Conservation (phyloP, 2,888 invertebrate genomes). For the Lordiphosa andalusiaca region DNA sequence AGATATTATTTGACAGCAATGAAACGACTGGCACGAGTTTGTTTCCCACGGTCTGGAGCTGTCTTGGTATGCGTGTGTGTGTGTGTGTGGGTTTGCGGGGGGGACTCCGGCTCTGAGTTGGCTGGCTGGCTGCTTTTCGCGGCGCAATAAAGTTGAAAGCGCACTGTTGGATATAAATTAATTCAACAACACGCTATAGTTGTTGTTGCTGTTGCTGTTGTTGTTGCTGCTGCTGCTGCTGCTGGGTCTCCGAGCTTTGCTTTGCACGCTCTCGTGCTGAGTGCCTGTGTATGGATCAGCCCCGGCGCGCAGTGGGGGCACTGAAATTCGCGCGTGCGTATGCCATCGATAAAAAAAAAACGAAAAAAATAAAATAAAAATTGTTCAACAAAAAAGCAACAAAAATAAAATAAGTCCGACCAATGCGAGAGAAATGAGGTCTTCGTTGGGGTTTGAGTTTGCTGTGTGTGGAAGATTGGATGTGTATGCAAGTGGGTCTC, state of each 20-base stretch:
- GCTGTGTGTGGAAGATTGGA: conserved; percentile 28
- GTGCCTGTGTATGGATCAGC: conserved; percentile 24
- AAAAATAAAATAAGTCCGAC: conserved; percentile 29
- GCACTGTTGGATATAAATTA: conserved; percentile 79
- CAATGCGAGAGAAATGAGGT: conserved; percentile 68
- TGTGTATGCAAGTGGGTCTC: conserved; percentile 15
- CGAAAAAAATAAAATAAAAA: conserved; percentile 60
- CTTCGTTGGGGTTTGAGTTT: conserved; percentile 39
- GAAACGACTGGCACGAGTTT: conserved; percentile 81
- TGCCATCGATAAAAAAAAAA: conserved; percentile 70
- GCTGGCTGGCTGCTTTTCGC: conserved; percentile 63
- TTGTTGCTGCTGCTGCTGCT: conserved; percentile 34
- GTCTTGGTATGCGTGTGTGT: conserved; percentile 49
- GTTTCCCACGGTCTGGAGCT: conserved; percentile 80
- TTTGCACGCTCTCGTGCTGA: conserved; percentile 44
- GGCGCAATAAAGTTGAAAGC: conserved; percentile 76
- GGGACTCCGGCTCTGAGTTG: conserved; percentile 21
- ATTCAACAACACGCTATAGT: conserved; percentile 78
- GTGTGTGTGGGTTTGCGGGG: conserved; percentile 50
- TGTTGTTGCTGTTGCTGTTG: conserved; percentile 43
- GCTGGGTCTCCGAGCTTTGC: conserved; percentile 34
- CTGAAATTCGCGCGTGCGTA: conserved; percentile 75
- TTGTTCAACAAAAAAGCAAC: conserved; percentile 61
- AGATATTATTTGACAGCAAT: conserved; percentile 80
- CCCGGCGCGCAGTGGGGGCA: conserved; percentile 69